phyloP scores from a whole-genome alignment of 2,797 vertebrate species.

The Malacoctenus gilli region DNA sequence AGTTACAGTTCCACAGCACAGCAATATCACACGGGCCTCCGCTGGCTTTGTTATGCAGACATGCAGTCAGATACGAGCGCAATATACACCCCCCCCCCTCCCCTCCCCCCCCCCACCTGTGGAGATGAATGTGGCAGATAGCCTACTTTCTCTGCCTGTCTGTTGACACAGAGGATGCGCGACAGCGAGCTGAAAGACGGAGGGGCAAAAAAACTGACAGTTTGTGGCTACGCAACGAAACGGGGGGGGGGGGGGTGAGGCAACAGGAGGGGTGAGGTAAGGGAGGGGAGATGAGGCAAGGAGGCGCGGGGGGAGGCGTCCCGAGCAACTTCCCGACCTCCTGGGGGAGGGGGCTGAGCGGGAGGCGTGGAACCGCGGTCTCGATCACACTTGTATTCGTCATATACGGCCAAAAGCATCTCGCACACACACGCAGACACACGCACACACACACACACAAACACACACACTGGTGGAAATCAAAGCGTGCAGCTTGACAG shows the following conservation, averaged over 20 bases:
- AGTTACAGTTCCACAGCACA: constrained; percentile 71
- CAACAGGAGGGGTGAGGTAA: constrained; percentile 6
- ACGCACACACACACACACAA: too few relatives aligned
- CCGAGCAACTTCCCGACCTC: constrained; percentile 10
- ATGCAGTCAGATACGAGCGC: constrained; percentile 36
- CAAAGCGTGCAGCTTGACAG: constrained; percentile 50
- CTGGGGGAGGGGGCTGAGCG: background rate
- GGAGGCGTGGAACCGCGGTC: background rate
- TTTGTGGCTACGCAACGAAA: constrained; percentile 33
- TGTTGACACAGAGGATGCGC: constrained; percentile 37
- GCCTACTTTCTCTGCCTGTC: constrained; percentile 46
- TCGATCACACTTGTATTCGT: too few relatives aligned
- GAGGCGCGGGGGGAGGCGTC: background rate
- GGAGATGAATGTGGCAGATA: constrained; percentile 61
- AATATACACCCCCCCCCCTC: too few relatives aligned
- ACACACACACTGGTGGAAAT: too few relatives aligned
- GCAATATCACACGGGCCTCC: constrained; percentile 64
- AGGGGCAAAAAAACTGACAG: constrained; percentile 34
- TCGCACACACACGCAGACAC: too few relatives aligned
- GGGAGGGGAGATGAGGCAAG: constrained; percentile 13
- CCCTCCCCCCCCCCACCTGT: constrained; percentile 16
- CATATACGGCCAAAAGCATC: too few relatives aligned
- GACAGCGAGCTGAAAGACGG: constrained; percentile 20
- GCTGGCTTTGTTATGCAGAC: constrained; percentile 66
- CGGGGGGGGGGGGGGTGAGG: constrained; percentile 14